Base-by-base conservation (phyloP, 2,797 vertebrate genomes). In the Argya squamiceps region DNA sequence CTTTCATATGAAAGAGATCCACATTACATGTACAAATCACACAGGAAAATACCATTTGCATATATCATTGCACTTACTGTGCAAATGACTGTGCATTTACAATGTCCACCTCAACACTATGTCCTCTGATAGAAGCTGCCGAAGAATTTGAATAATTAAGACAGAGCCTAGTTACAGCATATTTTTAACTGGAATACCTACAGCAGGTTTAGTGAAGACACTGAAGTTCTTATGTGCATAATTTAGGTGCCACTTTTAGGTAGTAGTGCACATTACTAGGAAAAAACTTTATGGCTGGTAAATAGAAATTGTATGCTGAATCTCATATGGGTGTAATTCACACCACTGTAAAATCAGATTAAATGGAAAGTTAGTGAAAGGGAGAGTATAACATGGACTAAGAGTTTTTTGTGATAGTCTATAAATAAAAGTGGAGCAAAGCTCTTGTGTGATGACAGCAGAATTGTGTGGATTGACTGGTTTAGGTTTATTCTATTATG, bases 11-110 rank as follows among this genome's bases (percentile, higher is more conserved):
- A 78, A 85, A 88, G 49, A 77, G 50, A 78, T 79, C 79, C 41
- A 24, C 49, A 56, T 32, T 92, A 58, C 44, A 53, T 29, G 59
- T 50, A 34, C 55, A 93, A 89, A 94, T 76, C 91, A 84, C 56
- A 53, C 63, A 87, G 67, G 56, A 84, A 93, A 89, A 87, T 56
- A 34, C 37, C 11, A 64, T 92, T 94, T 95, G 50, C 85, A 84
- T 75, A 23, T 67, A 58, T 88, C 59, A 67, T 84, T 93, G 47
- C 27, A 64, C 44, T 82, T 55, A 44, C 32, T 67, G 56, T 62
- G 67, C 84, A 63, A 84, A 65, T 56, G 74, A 37, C 64, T n/a
- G 5, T 68, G 56, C 32, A 41, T 37, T 71, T 67, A 8, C 4
- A 4, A 71, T 49, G 68, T 77, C 60, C 64, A 77, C 37, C 32